Base-by-base conservation (phyloP, 2,797 vertebrate genomes). In the Antrozous pallidus region DNA sequence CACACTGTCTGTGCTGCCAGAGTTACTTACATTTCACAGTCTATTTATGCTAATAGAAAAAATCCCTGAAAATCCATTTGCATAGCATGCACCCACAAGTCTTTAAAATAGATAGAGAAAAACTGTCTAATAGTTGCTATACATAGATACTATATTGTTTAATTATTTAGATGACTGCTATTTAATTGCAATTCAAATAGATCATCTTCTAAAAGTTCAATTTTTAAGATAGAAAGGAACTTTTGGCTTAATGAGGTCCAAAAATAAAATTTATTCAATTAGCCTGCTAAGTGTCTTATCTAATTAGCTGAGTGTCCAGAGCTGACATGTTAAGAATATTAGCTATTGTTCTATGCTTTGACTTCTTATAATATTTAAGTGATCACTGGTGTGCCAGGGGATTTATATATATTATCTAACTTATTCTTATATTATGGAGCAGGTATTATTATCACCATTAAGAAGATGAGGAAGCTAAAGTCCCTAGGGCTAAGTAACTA, bases 251-350 rank as follows among this genome's bases (percentile, higher is more conserved):
- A 97, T 97, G 94, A 95, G 94, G 82, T 95, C 96, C 96, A 85
- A 97, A 97, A 97, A 97, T 97, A 97, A 97, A 97, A 96, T 96
- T 93, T 96, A 93, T 91, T 95, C 95, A 92, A 95, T 97, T 97
- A 93, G 90, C 75, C 81, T 96, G 90, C 84, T 94, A 96, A 95
- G 82, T 95, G 85, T 84, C 92, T 92, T 93, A 83, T 91, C 95
- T 95, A 96, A 97, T 95, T 96, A 92, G 61, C 90, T 81, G 79
- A 85, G 38, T 93, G 87, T 90, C 85, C 71, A 31, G 70, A 83
- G 63, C 82, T 92, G 75, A 92, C 61, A 80, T 10, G 42, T 58
- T 42, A 88, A 71, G 74, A 86, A 82, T 73, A 67, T 90, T 86
- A 86, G 38, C 70, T 95, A 92, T 88, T 78, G 22, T 73, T 93